phyloP scores from a whole-genome alignment of 2,113 vertebrate genomes.

The Falcunculus frontatus region DNA sequence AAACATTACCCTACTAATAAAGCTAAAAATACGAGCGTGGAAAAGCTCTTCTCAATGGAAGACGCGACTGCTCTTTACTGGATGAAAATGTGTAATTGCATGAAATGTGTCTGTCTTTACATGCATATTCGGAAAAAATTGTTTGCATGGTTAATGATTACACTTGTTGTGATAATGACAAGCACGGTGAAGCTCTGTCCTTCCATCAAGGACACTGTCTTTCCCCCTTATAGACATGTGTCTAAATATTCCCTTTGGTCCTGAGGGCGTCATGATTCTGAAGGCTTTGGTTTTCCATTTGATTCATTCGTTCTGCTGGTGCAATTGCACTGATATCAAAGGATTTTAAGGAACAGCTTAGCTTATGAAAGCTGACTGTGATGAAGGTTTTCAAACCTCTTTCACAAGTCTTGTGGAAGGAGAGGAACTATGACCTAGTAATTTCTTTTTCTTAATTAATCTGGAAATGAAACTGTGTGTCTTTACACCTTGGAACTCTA shows the following conservation, averaged over 20 bases:
- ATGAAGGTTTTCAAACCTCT: background rate
- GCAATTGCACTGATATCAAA: background rate
- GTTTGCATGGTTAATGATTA: background rate
- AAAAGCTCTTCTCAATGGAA: background rate
- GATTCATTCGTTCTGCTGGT: slow-evolving; percentile 1
- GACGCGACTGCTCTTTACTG: background rate
- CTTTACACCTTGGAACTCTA: background rate
- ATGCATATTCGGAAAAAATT: background rate
- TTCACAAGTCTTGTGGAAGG: background rate
- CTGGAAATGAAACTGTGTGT: background rate
- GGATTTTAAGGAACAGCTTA: background rate
- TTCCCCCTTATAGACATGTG: background rate
- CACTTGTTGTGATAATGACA: background rate
- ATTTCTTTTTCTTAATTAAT: background rate
- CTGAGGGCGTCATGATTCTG: slow-evolving; percentile 7
- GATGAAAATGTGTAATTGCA: background rate
- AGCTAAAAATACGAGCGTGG: background rate
- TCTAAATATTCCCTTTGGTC: background rate
- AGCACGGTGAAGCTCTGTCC: background rate
- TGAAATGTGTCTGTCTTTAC: background rate
- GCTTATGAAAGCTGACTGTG: background rate
- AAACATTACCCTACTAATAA: background rate
- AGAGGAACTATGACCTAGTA: background rate
- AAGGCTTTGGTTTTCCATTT: background rate
- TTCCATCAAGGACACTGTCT: background rate